Evolutionary conservation across 1,140 invertebrate species (phyloP).

Genomic region (Caenorhabditis briggsae): DNA sequence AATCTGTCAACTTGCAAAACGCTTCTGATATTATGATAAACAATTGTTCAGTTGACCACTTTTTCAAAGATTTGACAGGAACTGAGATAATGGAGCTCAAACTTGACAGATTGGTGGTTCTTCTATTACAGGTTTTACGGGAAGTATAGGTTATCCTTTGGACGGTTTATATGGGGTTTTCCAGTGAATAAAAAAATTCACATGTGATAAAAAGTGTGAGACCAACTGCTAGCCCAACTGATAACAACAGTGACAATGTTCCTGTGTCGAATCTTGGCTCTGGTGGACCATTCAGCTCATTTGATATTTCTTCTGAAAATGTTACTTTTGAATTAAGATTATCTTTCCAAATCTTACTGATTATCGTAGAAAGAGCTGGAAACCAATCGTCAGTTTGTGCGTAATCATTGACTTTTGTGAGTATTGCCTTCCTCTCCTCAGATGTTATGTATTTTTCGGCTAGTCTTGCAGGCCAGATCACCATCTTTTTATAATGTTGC

Average conservation of each 20-base stretch:
- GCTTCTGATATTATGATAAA: too few relatives aligned
- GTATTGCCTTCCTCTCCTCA: slow-evolving; percentile 73
- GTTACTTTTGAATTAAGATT: too few relatives aligned
- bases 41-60: too few relatives aligned
- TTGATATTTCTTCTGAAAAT: slow-evolving; percentile 72
- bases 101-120: too few relatives aligned
- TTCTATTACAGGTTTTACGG: too few relatives aligned
- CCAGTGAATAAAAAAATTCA: slow-evolving; percentile 54
- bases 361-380: slow-evolving; percentile 67
- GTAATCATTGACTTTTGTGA: slow-evolving; percentile 73
- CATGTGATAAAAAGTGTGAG: slow-evolving; percentile 75
- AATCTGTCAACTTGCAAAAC: too few relatives aligned
- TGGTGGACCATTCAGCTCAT: slow-evolving; percentile 73
- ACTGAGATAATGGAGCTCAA: too few relatives aligned
- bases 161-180: too few relatives aligned
- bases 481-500: slow-evolving; percentile 78
- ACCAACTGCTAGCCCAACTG: slow-evolving; percentile 73
- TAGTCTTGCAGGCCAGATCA: slow-evolving; percentile 77
- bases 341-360: slow-evolving; percentile 61
- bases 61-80: too few relatives aligned
- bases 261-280: slow-evolving; percentile 74
- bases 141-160: too few relatives aligned
- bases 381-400: slow-evolving; percentile 75
- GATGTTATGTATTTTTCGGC: slow-evolving; percentile 74
- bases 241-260: slow-evolving; percentile 74